Base-by-base conservation (phyloP, 2,113 vertebrate species). In the Phaethornis superciliosus region DNA sequence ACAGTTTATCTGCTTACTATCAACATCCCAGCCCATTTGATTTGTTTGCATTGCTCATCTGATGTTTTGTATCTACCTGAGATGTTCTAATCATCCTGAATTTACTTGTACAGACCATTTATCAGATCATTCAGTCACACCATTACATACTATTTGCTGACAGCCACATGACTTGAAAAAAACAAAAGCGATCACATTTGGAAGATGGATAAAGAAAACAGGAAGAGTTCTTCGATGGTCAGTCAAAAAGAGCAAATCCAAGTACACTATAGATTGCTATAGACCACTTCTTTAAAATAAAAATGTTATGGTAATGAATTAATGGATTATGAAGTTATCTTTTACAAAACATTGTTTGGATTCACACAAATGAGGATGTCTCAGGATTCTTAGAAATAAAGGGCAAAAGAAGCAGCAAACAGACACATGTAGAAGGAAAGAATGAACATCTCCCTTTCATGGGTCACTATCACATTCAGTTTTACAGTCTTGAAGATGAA, bases 201-300 rank as follows among this genome's bases (percentile, higher is more conserved):
- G 87, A 58, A 96, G 91, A 91, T 72, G 60, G 67, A 90, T 85
- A 96, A 97, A 98, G 96, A 97, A 97, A 98, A 94, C 52, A 96
- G 82, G 96, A 96, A 96, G 97, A 96, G 85, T 95, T 97, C 97
- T 97, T 97, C 85, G 0, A 81, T 97, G 97, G 97, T 98, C 97
- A 98, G 97, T 96, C 81, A 96, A 92, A 96, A 96, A n/a, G 33
- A 54, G 54, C 23, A 93, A 94, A 90, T 77, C 67, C 63, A 84
- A 85, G 37, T 33, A 75, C 32, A 78, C 33, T 11, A 85, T 8
- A 90, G 76, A 85, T 37, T 83, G 49, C 55, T 83, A 35, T 35
- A 44, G 84, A 81, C 56, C 71, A 75, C 20, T 75, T 86, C n/a
- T 85, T 51, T 32, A 68, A 82, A 79, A 85, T 15, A 60, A 94